Evolutionary conservation across 2,113 vertebrate species (phyloP), one percentile per base, ranked within the genome.

Genomic region (Otis tarda): DNA sequence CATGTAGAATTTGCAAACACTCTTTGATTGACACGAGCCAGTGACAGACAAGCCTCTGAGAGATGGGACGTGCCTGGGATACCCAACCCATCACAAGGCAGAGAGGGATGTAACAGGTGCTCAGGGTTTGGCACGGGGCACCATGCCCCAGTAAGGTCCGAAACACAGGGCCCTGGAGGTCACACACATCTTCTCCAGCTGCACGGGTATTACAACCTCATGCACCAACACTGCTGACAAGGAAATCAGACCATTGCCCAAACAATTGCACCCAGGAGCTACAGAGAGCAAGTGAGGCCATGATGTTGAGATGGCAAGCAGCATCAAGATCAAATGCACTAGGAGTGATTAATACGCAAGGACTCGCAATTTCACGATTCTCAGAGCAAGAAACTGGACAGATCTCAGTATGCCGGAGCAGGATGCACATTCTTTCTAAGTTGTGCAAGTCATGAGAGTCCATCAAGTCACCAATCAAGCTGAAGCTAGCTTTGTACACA

Each of bases 21-120:
- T 8, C 28, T 9, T 33, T 43, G 52, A 49, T 4, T 60, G 35
- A 52, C 19, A 74, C 37, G 5, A 31, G 28, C 10, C 73, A 73
- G 35, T 33, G 31, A 70, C 37, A 83, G 49, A 56, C 4, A 67
- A 53, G 17, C 4, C 28, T 63, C 33, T 41, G 18, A 18, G 5
- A 22, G 55, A 27, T 60, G 55, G 21, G 9, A 28, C 28, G 19
- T 57, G 24, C 2, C 1, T 9, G 4, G 22, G 18, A 50, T 13
- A 56, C 39, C 14, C 14, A 2, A 73, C 21, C 0, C 0, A 20
- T 14, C 41, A 50, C 0, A 2, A n/a, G 24, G 28, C 8, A 2
- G 13, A 28, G 13, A 79, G 14, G 60, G 20, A 74, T 23, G 35
- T 1, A 3, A 77, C 6, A 47, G 50, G 43, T 1, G 2, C 33